Evolutionary conservation across 2,113 vertebrate genomes (phyloP), one percentile per base, ranked within the genome.

Genomic region (Canis aureus): DNA sequence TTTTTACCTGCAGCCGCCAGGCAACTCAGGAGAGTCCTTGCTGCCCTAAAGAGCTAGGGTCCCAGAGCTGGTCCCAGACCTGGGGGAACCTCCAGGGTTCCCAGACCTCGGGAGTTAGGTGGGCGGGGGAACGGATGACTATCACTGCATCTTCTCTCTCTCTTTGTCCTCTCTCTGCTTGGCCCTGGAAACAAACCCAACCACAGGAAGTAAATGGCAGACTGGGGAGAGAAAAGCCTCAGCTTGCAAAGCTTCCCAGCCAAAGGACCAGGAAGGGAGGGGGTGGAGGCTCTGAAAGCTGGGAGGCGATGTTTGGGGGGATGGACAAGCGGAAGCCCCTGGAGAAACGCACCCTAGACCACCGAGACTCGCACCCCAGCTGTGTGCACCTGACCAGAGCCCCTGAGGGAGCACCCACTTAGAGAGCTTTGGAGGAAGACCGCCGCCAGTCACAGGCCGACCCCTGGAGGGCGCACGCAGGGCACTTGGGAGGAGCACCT

Each of bases 341-440:
- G 19, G 53, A 35, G 15, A 53, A 53, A 62, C 15, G 23, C 8
- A 23, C 15, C 59, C 32, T 35, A 19, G 32, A 32, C 20, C 12
- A 51, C 15, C 59, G 17, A 43, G 43, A 49, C 23, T 76, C 8
- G 7, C 7, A 3, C 57, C 29, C 43, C 27, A 60, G 38, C 67
- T 35, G 10, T 13, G 43, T 15, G 0, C 51, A 69, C 43, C 15
- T 6, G 22, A 12, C 2, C 3, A 1, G 4, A 43, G 43, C 3
- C 69, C 19, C 55, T 38, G 17, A 74, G 11, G 59, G 8, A 66
- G 16, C 2, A 12, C 62, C 19, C n/a, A 15, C 22, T 73, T 51
- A 27, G 60, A 66, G 43, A 90, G n/a, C 35, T 59, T 2, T 43
- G 43, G 53, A 20, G 20, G 25, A 81, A 59, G 66, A 32, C 9